Percentiles rank a stretch among this genome's conserved stretches.
Conservation (phyloP, 2,888 invertebrate species). For the Drosophila mercatorum region DNA sequence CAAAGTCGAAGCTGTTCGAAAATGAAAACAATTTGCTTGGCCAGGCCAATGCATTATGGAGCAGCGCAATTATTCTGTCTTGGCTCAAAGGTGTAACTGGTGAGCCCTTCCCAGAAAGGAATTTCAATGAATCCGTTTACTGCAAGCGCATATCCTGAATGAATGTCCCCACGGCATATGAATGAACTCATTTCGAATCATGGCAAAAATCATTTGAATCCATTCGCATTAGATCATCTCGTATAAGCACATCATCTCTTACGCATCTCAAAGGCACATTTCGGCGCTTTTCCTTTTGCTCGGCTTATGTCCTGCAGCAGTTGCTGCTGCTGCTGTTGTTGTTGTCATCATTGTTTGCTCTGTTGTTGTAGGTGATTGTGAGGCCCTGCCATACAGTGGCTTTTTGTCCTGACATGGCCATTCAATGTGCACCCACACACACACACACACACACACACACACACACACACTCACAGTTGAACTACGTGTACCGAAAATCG, state of each 20-base stretch:
- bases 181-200: constrained; percentile 4
- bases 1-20: neutral
- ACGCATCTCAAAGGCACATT: constrained; percentile 34
- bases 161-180: neutral
- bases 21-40: neutral
- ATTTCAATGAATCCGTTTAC: too few relatives aligned
- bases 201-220: constrained; percentile 22
- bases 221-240: constrained; percentile 36
- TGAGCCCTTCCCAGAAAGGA: neutral
- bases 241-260: constrained; percentile 16
- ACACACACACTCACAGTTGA: constrained; percentile 26
- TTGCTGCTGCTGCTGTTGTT: constrained; percentile 9
- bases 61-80: too few relatives aligned
- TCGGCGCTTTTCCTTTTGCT: constrained; percentile 48
- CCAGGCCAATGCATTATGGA: neutral
- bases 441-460: constrained; percentile 10
- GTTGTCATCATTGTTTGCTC: constrained; percentile 38
- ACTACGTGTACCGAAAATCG: constrained; percentile 73
- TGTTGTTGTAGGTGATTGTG: constrained; percentile 67
- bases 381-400: constrained; percentile 56
- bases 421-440: constrained; percentile 55
- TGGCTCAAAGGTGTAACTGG: too few relatives aligned
- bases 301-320: constrained; percentile 37
- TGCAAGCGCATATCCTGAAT: neutral
- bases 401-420: constrained; percentile 61